Conservation (phyloP, 2,888 invertebrate genomes). For the Ichneumoninae sp. region DNA sequence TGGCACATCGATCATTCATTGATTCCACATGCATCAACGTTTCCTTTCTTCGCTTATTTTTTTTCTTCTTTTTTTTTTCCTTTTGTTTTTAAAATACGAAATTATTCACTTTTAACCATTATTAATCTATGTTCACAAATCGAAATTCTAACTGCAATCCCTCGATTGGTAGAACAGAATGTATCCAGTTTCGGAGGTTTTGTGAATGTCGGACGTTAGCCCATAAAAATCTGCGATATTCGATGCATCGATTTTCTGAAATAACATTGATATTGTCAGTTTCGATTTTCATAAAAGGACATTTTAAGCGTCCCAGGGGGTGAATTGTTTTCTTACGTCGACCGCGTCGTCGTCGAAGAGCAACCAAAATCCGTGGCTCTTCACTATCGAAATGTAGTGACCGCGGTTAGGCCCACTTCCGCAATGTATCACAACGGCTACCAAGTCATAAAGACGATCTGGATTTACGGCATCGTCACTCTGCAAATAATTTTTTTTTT, state of each 20-base stretch:
- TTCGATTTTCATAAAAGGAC: neutral
- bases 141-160: conserved; percentile 87
- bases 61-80: neutral
- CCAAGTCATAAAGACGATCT: conserved; percentile 98
- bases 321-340: conserved; percentile 90
- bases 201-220: conserved; percentile 98
- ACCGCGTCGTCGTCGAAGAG: conserved; percentile 99
- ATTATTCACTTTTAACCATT: conserved; percentile 64
- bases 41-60: neutral
- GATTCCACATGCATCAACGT: conserved; percentile 69
- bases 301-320: neutral
- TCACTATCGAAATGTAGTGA: conserved; percentile 99
- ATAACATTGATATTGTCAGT: conserved; percentile 69
- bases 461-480: conserved; percentile 99
- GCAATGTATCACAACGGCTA: conserved; percentile 99
- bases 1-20: conserved; percentile 63
- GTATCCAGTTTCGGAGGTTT: conserved; percentile 99
- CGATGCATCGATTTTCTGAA: conserved; percentile 99
- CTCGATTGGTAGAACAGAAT: conserved; percentile 99
- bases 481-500: too few relatives aligned
- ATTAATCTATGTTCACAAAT: conserved; percentile 63
- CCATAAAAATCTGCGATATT: conserved; percentile 99
- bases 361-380: conserved; percentile 99
- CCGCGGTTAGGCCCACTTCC: conserved; percentile 99
- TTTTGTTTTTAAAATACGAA: conserved; percentile 71